Conservation (phyloP, 2,888 invertebrate species). For the Aspidiotus rigidus region DNA sequence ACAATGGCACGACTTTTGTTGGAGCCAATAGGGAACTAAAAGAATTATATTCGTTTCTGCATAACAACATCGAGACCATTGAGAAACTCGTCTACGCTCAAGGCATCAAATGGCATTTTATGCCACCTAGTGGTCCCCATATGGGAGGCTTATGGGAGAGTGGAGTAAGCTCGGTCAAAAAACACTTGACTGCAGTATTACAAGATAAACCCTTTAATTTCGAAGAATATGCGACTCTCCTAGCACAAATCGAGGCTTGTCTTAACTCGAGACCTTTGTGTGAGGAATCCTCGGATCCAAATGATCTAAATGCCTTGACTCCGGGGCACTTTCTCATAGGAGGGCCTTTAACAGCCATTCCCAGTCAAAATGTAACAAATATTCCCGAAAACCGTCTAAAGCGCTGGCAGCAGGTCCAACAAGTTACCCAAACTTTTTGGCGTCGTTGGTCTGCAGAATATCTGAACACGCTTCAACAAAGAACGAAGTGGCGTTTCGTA, state of each 20-base stretch:
- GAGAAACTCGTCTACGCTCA: constrained; percentile 4
- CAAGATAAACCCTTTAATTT: constrained; percentile 17
- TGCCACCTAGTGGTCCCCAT: constrained; percentile 41
- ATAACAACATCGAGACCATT: neutral
- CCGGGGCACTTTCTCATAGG: constrained; percentile 40
- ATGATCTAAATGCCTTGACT: constrained; percentile 37
- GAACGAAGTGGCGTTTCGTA: constrained; percentile 26
- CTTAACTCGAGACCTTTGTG: constrained; percentile 39
- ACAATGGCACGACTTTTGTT: neutral
- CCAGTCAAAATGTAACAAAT: constrained; percentile 34
- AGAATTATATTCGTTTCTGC: neutral
- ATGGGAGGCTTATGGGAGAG: constrained; percentile 42
- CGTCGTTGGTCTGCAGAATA: constrained; percentile 38
- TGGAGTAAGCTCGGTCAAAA: constrained; percentile 41
- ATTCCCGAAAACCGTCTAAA: constrained; percentile 29
- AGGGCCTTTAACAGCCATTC: constrained; percentile 32
- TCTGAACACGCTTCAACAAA: constrained; percentile 35
- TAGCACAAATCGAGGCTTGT: constrained; percentile 38
- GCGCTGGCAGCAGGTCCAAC: constrained; percentile 36
- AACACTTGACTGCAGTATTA: constrained; percentile 30
- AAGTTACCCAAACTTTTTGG: constrained; percentile 37
- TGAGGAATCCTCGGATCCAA: constrained; percentile 36
- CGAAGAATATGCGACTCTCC: constrained; percentile 36
- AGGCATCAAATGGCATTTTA: constrained; percentile 41
- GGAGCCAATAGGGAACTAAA: neutral